A percentile compares a stretch with the other conserved stretches of the same genome.
These are phyloP conservation scores for Coenonympha arcania DNA, from an alignment of 2,888 invertebrate genomes.

Conservation along the genomic window DNA sequence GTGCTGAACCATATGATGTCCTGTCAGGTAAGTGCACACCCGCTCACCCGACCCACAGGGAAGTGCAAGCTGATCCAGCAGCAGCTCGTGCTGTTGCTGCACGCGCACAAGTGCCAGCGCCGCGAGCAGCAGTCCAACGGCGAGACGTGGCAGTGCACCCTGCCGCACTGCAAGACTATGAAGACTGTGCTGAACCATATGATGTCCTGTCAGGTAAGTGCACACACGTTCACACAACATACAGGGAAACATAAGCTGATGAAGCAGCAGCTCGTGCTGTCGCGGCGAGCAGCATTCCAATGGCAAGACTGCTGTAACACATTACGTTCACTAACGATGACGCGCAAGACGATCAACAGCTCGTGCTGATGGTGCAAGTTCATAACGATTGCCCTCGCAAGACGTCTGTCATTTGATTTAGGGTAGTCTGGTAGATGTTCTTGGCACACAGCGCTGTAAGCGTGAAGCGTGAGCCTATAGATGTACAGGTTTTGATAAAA, in stretches of 20 bases:
- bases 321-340: slow-evolving; percentile 82
- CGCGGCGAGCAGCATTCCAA: slow-evolving; percentile 91
- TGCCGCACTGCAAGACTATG: slow-evolving; percentile 99
- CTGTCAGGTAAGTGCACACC: slow-evolving; percentile 77
- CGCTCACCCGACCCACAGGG: slow-evolving; percentile 54
- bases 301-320: slow-evolving; percentile 91
- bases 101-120: slow-evolving; percentile 97
- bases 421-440: too few relatives aligned
- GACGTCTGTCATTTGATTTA: too few relatives aligned
- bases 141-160: slow-evolving; percentile 87
- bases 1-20: slow-evolving; percentile 98
- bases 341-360: background rate
- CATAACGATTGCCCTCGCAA: too few relatives aligned
- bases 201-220: slow-evolving; percentile 88
- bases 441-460: too few relatives aligned
- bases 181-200: slow-evolving; percentile 98
- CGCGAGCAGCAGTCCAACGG: slow-evolving; percentile 91
- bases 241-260: background rate
- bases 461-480: too few relatives aligned
- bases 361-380: background rate
- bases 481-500: too few relatives aligned
- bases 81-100: background rate
- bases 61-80: slow-evolving; percentile 63
- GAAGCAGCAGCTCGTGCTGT: slow-evolving; percentile 63
- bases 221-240: slow-evolving; percentile 55